A percentile compares a stretch with the other conserved stretches of the same genome.
phyloP scores from a whole-genome alignment of 1,140 invertebrate species.

The Yoshiicerus persimilis region DNA sequence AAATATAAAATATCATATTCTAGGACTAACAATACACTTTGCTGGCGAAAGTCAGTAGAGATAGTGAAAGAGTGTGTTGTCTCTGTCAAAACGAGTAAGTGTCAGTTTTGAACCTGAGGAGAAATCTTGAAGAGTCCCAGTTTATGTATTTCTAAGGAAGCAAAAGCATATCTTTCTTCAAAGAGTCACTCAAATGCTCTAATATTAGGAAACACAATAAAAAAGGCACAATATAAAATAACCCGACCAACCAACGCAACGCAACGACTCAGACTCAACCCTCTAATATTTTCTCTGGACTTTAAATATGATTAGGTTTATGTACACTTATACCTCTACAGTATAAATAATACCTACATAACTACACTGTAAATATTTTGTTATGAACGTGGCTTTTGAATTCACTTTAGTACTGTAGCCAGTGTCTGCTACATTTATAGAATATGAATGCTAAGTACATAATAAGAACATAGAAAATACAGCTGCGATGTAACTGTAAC shows the following conservation, averaged over 20 bases:
- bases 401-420: background rate
- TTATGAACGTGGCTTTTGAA: background rate
- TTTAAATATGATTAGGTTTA: conserved; percentile 18
- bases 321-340: background rate
- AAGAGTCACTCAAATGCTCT: background rate
- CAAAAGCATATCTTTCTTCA: background rate
- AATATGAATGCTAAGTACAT: background rate
- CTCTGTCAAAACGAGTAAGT: conserved; percentile 9
- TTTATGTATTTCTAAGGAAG: background rate
- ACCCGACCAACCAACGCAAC: background rate
- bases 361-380: background rate
- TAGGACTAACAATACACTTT: background rate
- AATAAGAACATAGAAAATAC: too few species aligned
- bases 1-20: background rate
- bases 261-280: background rate
- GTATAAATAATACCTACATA: background rate
- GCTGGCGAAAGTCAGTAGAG: background rate
- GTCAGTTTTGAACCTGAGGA: conserved; percentile 8
- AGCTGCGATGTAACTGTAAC: too few species aligned
- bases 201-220: background rate
- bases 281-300: background rate
- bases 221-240: background rate
- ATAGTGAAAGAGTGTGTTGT: background rate
- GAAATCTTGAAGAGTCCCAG: conserved; percentile 12
- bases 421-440: background rate